Percentiles rank a stretch among this genome's conserved stretches.
These are phyloP conservation scores for Dendrolimus punctatus DNA, from an alignment of 1,140 invertebrate species.

Conservation along the genomic window DNA sequence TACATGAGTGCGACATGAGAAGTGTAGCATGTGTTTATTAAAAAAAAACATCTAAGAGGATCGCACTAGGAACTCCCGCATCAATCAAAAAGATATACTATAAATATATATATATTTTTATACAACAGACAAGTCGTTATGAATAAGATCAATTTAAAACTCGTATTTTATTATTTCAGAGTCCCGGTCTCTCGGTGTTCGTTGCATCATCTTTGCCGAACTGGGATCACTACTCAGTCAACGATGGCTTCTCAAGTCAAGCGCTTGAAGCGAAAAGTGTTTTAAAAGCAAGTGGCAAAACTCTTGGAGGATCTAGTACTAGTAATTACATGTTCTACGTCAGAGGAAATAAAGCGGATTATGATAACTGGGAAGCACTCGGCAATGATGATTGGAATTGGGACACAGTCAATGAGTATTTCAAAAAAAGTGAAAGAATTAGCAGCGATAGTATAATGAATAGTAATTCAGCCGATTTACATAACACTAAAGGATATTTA, in stretches of 20 bases:
- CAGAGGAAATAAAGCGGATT: conserved; percentile 84
- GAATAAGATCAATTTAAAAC: too few relatives aligned
- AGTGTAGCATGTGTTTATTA: too few relatives aligned
- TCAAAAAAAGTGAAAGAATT: conserved; percentile 88
- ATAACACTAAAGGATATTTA: conserved; percentile 73
- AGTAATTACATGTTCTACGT: conserved; percentile 96
- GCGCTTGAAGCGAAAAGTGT: conserved; percentile 74
- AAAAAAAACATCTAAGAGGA: too few relatives aligned
- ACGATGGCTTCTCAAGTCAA: conserved; percentile 75
- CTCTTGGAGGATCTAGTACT: conserved; percentile 88
- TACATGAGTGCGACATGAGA: too few relatives aligned
- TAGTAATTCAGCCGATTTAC: conserved; percentile 71
- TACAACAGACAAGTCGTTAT: too few relatives aligned
- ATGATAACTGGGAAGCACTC: conserved; percentile 86
- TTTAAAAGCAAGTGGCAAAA: conserved; percentile 75
- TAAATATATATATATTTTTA: too few relatives aligned
- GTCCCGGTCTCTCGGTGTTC: conserved; percentile 14
- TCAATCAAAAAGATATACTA: too few relatives aligned
- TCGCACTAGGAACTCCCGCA: too few relatives aligned
- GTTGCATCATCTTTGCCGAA: conserved; percentile 31
- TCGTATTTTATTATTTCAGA: conserved; percentile 5
- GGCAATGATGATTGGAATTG: conserved; percentile 92
- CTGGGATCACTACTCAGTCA: conserved; percentile 82
- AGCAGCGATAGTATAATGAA: conserved; percentile 79
- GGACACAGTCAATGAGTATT: conserved; percentile 84